Conservation (phyloP, 2,797 vertebrate species). For the Siniperca scherzeri region DNA sequence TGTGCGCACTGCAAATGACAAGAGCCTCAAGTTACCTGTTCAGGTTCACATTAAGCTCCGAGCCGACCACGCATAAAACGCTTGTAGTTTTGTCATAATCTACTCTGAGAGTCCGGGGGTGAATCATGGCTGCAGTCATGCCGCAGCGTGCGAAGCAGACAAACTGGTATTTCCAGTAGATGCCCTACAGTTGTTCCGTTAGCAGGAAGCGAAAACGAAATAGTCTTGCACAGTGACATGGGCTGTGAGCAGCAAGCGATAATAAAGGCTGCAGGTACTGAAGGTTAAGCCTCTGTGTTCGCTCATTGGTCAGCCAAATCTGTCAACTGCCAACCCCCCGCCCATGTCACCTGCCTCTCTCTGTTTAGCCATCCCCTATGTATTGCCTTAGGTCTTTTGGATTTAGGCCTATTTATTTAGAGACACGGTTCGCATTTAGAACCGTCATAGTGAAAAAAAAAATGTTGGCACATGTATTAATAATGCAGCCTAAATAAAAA, state of each 20-base stretch:
- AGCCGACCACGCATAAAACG: conserved; percentile 87
- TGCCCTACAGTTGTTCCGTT: neutral
- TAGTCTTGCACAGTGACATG: fast-evolving
- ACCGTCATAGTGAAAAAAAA: neutral
- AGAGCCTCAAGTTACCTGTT: conserved; percentile 80
- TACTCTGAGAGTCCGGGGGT: conserved; percentile 86
- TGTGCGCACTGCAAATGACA: no score
- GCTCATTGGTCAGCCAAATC: conserved; percentile 59
- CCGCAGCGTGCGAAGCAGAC: neutral
- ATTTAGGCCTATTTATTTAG: neutral
- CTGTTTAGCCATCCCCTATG: neutral
- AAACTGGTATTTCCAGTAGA: no score
- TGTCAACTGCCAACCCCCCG: fast-evolving
- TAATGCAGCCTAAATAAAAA: neutral
- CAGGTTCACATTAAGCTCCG: conserved; percentile 83
- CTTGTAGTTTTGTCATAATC: conserved; percentile 80
- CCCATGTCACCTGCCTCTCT: neutral
- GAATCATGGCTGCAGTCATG: conserved; percentile 72
- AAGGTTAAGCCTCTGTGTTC: neutral
- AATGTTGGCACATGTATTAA: neutral
- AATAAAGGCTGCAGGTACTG: conserved; percentile 7
- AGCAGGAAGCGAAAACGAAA: no score
- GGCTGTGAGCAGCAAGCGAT: neutral
- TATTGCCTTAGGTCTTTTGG: fast-evolving
- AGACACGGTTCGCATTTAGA: neutral